Percentiles rank a stretch among this genome's conserved stretches.
Evolutionary conservation across 2,113 vertebrate genomes (phyloP).

Genomic region (Arvicanthis niloticus): DNA sequence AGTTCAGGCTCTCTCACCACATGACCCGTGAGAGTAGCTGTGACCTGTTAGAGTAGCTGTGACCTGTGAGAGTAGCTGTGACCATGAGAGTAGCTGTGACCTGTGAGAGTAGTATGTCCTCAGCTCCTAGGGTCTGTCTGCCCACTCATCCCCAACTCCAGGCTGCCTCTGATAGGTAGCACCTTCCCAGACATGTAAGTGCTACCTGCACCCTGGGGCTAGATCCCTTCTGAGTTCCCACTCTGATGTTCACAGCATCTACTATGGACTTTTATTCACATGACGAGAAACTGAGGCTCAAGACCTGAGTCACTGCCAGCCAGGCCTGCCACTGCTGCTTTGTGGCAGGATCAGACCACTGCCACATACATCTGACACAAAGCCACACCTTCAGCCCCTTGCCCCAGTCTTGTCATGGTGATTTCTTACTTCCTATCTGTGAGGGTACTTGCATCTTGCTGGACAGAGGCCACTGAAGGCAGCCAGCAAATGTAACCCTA

Average conservation of each 20-base stretch:
- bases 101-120: rapidly evolving
- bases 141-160: not conserved
- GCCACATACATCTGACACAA: not conserved
- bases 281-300: not conserved
- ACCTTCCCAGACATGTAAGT: not conserved
- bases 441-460: not conserved
- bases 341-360: not conserved
- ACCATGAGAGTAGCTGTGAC: not conserved
- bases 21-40: not conserved
- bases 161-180: too few relatives aligned
- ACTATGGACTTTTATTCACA: not conserved
- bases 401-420: not conserved
- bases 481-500: not conserved
- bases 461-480: not conserved
- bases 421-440: not conserved
- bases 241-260: too few relatives aligned
- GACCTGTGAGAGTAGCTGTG: not conserved
- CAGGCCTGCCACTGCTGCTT: not conserved
- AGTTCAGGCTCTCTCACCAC: not conserved
- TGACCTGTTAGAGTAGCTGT: too few relatives aligned
- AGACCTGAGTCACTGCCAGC: not conserved
- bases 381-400: rapidly evolving
- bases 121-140: not conserved
- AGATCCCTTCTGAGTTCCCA: not conserved
- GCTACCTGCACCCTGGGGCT: not conserved